Base-by-base conservation (phyloP, 2,113 vertebrate genomes). In the Manacus vitellinus region DNA sequence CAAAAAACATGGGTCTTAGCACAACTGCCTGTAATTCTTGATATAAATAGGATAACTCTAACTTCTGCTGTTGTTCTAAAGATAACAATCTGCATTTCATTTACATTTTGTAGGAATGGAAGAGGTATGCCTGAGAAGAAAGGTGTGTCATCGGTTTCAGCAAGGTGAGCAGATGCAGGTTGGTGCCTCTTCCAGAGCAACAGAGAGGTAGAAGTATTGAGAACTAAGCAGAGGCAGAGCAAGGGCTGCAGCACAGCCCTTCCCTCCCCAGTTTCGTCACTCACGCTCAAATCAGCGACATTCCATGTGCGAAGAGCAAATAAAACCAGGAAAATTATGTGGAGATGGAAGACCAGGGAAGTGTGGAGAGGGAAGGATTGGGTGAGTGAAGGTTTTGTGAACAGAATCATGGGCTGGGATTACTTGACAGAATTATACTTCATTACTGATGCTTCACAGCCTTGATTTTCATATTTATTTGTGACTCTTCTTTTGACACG, bases 381-480 rank as follows among this genome's bases (percentile, higher is more conserved):
- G 80, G 80, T 78, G 84, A 92, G 72, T 51, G 88, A 84, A 92
- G 47, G 88, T 73, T 83, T 93, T 93, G 88, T 92, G 92, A 84
- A 77, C 89, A 88, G 89, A 88, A 58, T 75, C 86, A 21, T 43
- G 59, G 85, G 39, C 88, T 91, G 81, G 79, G 88, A 24, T 88
- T 95, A 85, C 95, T 20, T 66, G 70, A 91, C 92, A 82, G 94
- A 96, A 94, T 97, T 92, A 97, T 39, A 73, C 91, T 87, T 97
- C 97, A 96, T 98, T 97, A 97, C 68, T 91, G 95, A 93, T 1
- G 83, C 94, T 96, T 98, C 97, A 92, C 93, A 96, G 97, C 88
- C 63, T 70, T 83, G 92, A 94, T 95, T 97, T 96, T 97, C 92
- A 81, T 96, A 97, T 97, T 97, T 98, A 97, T 96, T 97, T 97